Percentiles rank a stretch among this genome's conserved stretches.
These are phyloP conservation scores for Phortica magna DNA, from an alignment of 2,888 invertebrate species.

Conservation along the genomic window DNA sequence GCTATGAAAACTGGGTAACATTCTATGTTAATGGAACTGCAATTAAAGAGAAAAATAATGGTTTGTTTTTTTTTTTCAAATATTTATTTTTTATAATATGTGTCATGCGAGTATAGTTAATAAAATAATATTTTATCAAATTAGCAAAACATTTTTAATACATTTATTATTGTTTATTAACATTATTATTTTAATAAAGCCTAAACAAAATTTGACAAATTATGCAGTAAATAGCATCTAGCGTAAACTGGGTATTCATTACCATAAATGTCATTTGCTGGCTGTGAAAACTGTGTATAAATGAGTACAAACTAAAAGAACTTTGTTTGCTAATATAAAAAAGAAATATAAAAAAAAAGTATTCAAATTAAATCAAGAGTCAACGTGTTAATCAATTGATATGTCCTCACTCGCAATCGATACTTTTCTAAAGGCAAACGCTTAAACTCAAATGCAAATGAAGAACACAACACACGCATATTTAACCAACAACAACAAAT, in stretches of 20 bases:
- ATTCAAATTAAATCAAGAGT: not conserved
- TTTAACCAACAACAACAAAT: conserved; percentile 28
- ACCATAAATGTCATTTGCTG: no score
- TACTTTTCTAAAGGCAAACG: not conserved
- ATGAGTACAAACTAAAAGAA: no score
- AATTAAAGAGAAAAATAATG: conserved; percentile 41
- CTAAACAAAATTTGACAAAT: not conserved
- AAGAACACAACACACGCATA: not conserved
- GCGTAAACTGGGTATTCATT: no score
- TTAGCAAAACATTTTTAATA: conserved; percentile 35
- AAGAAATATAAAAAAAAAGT: conserved; percentile 40
- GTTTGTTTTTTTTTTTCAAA: not conserved
- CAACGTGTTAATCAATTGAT: not conserved
- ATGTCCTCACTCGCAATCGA: not conserved
- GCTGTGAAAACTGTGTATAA: no score
- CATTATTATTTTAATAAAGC: no score
- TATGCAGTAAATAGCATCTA: no score
- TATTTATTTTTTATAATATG: not conserved
- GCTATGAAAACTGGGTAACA: conserved; percentile 77
- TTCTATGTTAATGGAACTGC: conserved; percentile 73
- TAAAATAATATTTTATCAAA: conserved; percentile 50
- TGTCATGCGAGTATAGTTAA: conserved; percentile 40
- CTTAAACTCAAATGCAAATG: not conserved
- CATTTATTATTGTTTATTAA: no score
- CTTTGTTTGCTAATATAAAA: conserved; percentile 22